Percentiles rank a stretch among this genome's conserved stretches.
Conservation (phyloP, 2,113 vertebrate species). For the Prinia subflava region DNA sequence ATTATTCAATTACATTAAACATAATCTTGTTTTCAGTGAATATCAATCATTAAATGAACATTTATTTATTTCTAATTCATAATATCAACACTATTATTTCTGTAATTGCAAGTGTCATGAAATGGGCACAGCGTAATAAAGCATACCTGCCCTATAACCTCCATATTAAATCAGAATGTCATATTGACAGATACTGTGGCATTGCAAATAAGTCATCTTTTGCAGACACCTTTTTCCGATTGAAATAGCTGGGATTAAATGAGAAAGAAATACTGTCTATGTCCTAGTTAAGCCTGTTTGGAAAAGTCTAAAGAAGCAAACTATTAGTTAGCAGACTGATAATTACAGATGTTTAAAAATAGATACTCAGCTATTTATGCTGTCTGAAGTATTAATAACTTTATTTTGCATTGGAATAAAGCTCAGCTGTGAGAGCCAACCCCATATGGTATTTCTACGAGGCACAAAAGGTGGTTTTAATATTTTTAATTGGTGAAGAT, state of each 20-base stretch:
- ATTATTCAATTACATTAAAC: constrained; percentile 53
- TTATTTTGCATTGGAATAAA: constrained; percentile 24
- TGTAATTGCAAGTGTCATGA: constrained; percentile 48
- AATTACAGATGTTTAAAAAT: constrained; percentile 35
- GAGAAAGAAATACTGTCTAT: background rate
- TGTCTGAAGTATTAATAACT: constrained; percentile 21
- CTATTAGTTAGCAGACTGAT: background rate
- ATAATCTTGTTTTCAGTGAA: constrained; percentile 37
- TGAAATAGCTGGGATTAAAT: background rate
- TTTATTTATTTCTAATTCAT: constrained; percentile 45
- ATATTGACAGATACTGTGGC: background rate
- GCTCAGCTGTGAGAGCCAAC: background rate
- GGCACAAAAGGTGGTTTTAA: background rate
- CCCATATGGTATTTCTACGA: background rate
- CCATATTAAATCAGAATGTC: constrained; percentile 27
- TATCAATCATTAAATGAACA: constrained; percentile 38
- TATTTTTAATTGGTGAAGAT: background rate
- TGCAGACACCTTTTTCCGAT: background rate
- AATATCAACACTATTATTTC: constrained; percentile 35
- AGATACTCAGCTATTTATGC: background rate
- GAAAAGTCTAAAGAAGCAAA: constrained; percentile 7
- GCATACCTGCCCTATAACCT: background rate
- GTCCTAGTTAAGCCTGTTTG: background rate
- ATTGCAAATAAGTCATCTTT: constrained; percentile 14
- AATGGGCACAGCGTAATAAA: constrained; percentile 36